Base-by-base conservation (phyloP, 2,113 vertebrate genomes). In the Microtus montanus region DNA sequence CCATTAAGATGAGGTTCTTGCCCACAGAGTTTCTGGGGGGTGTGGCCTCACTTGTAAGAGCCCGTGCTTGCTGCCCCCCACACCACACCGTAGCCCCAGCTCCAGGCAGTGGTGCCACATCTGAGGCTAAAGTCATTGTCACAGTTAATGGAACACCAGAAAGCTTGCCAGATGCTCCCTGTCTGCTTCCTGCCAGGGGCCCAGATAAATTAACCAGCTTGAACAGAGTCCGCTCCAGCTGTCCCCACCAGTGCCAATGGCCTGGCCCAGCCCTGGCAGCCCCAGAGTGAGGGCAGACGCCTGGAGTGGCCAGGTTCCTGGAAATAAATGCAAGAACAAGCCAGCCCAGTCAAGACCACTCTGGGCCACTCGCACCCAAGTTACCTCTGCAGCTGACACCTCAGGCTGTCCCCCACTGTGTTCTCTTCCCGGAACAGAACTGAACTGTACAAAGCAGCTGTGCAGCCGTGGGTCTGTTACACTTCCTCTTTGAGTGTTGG, bases 111-210 rank as follows among this genome's bases (percentile, higher is more conserved):
- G 5, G 54, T 3, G 12, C 71, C 93, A 97, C 95, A 96, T 97
- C 97, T 98, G 97, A 96, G 96, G 96, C 82, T 96, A 96, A 96
- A 97, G 96, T 93, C 97, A 95, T 80, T 94, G 96, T 95, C 96
- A 93, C 96, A 97, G 88, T 96, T 96, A 97, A 96, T 95, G 95
- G 95, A 92, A 93, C 91, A 95, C 96, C 95, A 77, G 96, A 96
- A 88, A 97, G 82, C 95, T 73, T 93, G 86, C 96, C 97, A 97
- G 97, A 96, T 95, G 96, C 92, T 97, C 74, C 28, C 93, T 94
- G 95, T 97, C 96, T 97, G 95, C 71, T 96, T 87, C 96, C 96
- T 97, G 96, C 97, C 96, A 95, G 95, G 90, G 90, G 90, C 96
- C 79, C 20, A n/a, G 97, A 97, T 92, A 94, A 96, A 97, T 97